Evolutionary conservation across 30 jellyfish, hydroid and myxozoan species (phyloP).

Genomic region (Mastigias papua): DNA sequence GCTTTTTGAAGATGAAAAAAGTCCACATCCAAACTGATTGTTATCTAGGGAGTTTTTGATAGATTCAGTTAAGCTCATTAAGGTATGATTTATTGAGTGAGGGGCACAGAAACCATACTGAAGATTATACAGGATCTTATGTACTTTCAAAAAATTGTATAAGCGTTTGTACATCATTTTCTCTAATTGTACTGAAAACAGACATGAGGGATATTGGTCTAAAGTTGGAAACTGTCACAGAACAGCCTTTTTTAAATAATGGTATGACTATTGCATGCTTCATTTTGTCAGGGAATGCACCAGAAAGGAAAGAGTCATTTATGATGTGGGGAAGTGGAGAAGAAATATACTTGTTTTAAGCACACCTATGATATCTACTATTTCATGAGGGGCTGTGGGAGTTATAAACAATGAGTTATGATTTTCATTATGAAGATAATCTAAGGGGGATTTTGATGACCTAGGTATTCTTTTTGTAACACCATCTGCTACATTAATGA

Average conservation of each 20-base stretch:
- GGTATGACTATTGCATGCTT: too few species aligned
- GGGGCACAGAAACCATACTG: slow-evolving; percentile 20
- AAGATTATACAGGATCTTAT: neutral
- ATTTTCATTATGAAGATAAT: neutral
- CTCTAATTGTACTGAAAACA: slow-evolving; percentile 6
- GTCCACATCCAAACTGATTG: neutral
- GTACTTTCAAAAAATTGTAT: neutral
- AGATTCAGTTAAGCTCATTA: slow-evolving; percentile 9
- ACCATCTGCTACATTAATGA: too few species aligned
- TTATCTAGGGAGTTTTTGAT: slow-evolving; percentile 8
- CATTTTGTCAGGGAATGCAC: slow-evolving; percentile 21
- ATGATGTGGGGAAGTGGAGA: slow-evolving; percentile 4
- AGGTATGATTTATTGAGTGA: neutral
- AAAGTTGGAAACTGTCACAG: slow-evolving; percentile 17
- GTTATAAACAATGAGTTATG: too few species aligned
- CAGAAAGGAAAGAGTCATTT: slow-evolving; percentile 19
- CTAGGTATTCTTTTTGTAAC: too few species aligned
- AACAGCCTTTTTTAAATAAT: slow-evolving; percentile 7
- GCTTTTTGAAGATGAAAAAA: neutral
- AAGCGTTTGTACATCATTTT: too few species aligned
- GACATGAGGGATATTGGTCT: slow-evolving; percentile 16
- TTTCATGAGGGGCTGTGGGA: too few species aligned
- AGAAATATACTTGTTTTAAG: too few species aligned
- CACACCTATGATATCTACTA: too few species aligned
- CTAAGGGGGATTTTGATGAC: neutral